A percentile compares a stretch with the other conserved stretches of the same genome.
Conservation (phyloP, 37 sponge, comb jelly and placozoan species). For the Ephydatia muelleri region DNA sequence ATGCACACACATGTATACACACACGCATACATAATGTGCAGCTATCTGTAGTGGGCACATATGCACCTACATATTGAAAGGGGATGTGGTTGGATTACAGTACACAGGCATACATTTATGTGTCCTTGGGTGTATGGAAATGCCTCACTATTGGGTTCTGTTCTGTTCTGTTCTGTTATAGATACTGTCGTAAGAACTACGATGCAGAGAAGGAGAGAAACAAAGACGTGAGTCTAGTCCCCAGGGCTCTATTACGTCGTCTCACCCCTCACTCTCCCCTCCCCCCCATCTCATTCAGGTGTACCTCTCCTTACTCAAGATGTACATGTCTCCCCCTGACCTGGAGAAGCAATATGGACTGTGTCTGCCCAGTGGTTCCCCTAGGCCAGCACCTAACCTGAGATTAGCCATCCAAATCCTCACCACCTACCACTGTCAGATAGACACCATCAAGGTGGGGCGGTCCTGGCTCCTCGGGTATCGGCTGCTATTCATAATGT, state of each 20-base stretch:
- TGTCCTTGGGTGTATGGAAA: too few species aligned
- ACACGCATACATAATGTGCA: too few species aligned
- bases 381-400: constrained; percentile 57
- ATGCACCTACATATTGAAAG: too few species aligned
- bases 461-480: not conserved
- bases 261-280: not conserved
- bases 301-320: constrained; percentile 72
- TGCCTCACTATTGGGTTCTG: too few species aligned
- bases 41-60: too few species aligned
- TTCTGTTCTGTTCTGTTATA: too few species aligned
- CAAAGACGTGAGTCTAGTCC: constrained; percentile 20
- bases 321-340: constrained; percentile 78
- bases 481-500: not conserved
- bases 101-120: too few species aligned
- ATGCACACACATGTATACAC: too few species aligned
- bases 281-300: constrained; percentile 40
- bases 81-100: too few species aligned
- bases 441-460: constrained; percentile 80
- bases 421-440: constrained; percentile 60
- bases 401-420: constrained; percentile 68
- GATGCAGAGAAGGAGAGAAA: constrained; percentile 53
- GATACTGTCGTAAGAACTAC: constrained; percentile 63
- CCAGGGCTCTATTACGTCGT: not conserved
- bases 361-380: constrained; percentile 1
- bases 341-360: constrained; percentile 41